Base-by-base conservation (phyloP, 2,888 invertebrate species). In the Pherbina coryleti region DNA sequence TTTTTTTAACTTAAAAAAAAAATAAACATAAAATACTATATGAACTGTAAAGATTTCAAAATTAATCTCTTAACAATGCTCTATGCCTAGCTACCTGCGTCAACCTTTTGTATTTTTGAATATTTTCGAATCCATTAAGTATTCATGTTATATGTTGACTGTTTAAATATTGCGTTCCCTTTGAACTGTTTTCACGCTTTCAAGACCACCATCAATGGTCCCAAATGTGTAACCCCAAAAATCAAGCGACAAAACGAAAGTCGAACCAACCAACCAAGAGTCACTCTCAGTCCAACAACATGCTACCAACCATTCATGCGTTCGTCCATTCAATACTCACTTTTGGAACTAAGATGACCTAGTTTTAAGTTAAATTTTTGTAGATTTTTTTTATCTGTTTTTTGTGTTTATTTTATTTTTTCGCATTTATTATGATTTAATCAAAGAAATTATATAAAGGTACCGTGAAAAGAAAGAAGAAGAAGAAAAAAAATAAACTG, bases 371-470 rank as follows among this genome's bases (percentile, higher is more conserved):
- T 49, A 19, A 55, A 34, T 72, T 72, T 72, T 57, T 22, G n/a
- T 71, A 22, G 49, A 25, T 71, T 71, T 71, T 71, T 31, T 53
- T 57, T 57, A 25, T 74, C 34, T 55, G 73, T 73, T 60, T 76
- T 76, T 78, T 60, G 11, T 73, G 37, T 31, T 25, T 75, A 22
- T 53, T 9, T 28, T 51, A 19, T 69, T 69, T 66, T 67, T 60
- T 57, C 44, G 31, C 70, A 62, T 76, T 76, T 60, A 69, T 76
- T 76, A 75, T 75, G 66, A 67, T 57, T 67, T 55, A 75, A 75
- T 75, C 75, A 78, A 79, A 78, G 79, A 62, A 77, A 76, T 75
- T 69, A 67, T 55, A 60, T 19, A 66, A 44, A 71, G n/a, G 72
- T 17, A 74, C 8, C 60, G 53, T 44, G 44, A 44, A 44, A 44